Percentiles rank a stretch among this genome's conserved stretches.
Evolutionary conservation across 53 echinoderm and acorn worm genomes (phyloP).

Genomic region (Apostichopus leukothele): DNA sequence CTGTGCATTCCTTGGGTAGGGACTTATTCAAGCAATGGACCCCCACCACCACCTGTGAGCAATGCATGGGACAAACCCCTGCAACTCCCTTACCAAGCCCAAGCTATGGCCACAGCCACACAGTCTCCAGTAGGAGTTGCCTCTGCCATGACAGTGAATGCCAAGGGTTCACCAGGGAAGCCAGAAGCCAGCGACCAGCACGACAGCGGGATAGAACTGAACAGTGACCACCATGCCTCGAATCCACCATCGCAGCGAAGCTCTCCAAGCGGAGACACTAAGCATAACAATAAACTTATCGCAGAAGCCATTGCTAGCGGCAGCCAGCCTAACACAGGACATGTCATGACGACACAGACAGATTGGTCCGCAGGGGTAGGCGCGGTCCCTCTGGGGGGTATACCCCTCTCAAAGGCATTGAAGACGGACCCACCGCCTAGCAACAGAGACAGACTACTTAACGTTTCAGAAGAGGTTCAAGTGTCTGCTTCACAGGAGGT

Average conservation of each 20-base stretch:
- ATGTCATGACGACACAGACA: slow-evolving; percentile 44
- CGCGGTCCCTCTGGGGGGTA: slow-evolving; percentile 23
- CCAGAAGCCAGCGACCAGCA: slow-evolving; percentile 71
- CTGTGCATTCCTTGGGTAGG: not conserved
- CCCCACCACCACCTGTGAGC: slow-evolving; percentile 67
- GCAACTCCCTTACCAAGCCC: slow-evolving; percentile 46
- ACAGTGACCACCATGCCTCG: slow-evolving; percentile 94
- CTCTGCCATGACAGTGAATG: not conserved
- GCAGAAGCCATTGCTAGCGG: slow-evolving; percentile 45
- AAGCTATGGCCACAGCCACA: slow-evolving; percentile 4
- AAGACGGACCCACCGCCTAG: slow-evolving; percentile 46
- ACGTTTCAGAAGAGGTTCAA: not conserved
- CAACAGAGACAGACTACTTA: slow-evolving; percentile 38
- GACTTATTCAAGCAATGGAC: slow-evolving; percentile 45
- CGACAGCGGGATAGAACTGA: slow-evolving; percentile 96
- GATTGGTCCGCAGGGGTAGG: slow-evolving; percentile 41
- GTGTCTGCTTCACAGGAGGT: slow-evolving; percentile 33
- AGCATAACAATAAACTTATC: slow-evolving; percentile 21
- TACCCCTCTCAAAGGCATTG: slow-evolving; percentile 46
- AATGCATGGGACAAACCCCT: slow-evolving; percentile 99
- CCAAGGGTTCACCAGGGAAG: slow-evolving; percentile 38
- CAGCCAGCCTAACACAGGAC: slow-evolving; percentile 18
- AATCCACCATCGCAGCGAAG: slow-evolving; percentile 91
- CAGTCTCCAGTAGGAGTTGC: not conserved
- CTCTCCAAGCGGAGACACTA: slow-evolving; percentile 72